A percentile compares a stretch with the other conserved stretches of the same genome.
phyloP scores from a whole-genome alignment of 2,113 vertebrate species.

The Microcebus lehilahytsara region DNA sequence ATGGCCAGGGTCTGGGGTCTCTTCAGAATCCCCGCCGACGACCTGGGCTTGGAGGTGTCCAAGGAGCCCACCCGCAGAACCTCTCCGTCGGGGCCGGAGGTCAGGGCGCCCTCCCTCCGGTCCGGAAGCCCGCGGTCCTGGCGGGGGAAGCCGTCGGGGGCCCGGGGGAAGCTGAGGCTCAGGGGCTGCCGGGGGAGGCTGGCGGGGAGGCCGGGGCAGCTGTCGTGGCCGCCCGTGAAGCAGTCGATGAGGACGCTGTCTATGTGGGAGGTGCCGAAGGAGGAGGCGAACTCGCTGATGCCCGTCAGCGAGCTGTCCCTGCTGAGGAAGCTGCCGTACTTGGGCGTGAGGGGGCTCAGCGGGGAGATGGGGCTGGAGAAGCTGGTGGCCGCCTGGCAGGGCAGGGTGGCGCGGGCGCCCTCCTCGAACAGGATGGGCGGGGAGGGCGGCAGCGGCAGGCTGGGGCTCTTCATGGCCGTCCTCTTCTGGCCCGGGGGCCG shows the following conservation, averaged over 20 bases:
- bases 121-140: constrained; percentile 80
- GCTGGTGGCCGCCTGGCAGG: constrained; percentile 74
- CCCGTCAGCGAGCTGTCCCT: constrained; percentile 93
- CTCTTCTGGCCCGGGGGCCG: constrained; percentile 84
- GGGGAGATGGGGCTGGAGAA: constrained; percentile 94
- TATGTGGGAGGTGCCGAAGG: constrained; percentile 93
- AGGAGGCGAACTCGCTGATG: constrained; percentile 95
- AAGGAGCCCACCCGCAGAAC: constrained; percentile 83
- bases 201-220: constrained; percentile 78
- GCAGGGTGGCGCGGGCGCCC: constrained; percentile 59
- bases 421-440: constrained; percentile 87
- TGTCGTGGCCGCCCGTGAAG: constrained; percentile 90
- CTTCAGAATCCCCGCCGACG: constrained; percentile 90
- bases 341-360: constrained; percentile 95
- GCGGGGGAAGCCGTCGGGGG: constrained; percentile 76
- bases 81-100: constrained; percentile 68
- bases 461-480: constrained; percentile 94
- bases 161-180: constrained; percentile 85
- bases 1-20: constrained; percentile 95
- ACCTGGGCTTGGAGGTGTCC: constrained; percentile 82
- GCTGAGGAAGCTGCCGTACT: constrained; percentile 96
- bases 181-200: constrained; percentile 80
- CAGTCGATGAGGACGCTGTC: constrained; percentile 98
- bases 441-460: constrained; percentile 92
- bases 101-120: constrained; percentile 76